Evolutionary conservation across 2,888 invertebrate genomes (phyloP), one percentile per base, ranked within the genome.

Genomic region (Mesorhabditis spiculigera): DNA sequence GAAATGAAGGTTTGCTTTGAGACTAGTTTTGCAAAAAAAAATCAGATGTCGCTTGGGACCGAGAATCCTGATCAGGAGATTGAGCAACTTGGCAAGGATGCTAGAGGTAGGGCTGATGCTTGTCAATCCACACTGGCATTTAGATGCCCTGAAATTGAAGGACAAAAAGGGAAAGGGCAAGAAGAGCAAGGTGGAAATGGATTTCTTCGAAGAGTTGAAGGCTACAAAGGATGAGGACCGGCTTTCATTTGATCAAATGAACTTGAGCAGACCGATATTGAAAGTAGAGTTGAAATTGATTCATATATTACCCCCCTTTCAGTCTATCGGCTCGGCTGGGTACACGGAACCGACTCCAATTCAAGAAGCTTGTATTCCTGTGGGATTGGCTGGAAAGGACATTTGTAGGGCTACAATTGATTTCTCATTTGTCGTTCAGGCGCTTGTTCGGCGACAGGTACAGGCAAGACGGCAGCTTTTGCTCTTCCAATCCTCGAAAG

Each of bases 391-490:
- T 79, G 94, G 96, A 16, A 91, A 93, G 81, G 74, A 71, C 28
- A 50, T 65, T 41, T 13, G 67, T 45, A 67, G 10, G 67, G 5
- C 8, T 62, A 63, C 10, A 16, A 16, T 63, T 16, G n/a, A 28
- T 16, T 61, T 62, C 43, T 10, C 4, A n/a, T n/a, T 62, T 63
- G 43, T 16, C 67, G 67, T 73, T 10, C 70, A 81, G 66, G 98
- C 88, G 98, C 95, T 8, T 98, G 97, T 89, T 97, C 98, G 44
- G 95, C 96, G 0, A 98, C 97, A 0, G 98, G 98, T 68, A 89
- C 89, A 71, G 89, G 97, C 68, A 98, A 99, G 90, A 98, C 98
- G 0, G 95, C 95, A 0, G 97, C 98, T 0, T 98, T 96, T 87
- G 96, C 98, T 93, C 88, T 98, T 79, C 98, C 98, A 0, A 94